Percentiles rank a stretch among this genome's conserved stretches.
Conservation (phyloP, 2,888 invertebrate species). For the Pristionchus mayeri region DNA sequence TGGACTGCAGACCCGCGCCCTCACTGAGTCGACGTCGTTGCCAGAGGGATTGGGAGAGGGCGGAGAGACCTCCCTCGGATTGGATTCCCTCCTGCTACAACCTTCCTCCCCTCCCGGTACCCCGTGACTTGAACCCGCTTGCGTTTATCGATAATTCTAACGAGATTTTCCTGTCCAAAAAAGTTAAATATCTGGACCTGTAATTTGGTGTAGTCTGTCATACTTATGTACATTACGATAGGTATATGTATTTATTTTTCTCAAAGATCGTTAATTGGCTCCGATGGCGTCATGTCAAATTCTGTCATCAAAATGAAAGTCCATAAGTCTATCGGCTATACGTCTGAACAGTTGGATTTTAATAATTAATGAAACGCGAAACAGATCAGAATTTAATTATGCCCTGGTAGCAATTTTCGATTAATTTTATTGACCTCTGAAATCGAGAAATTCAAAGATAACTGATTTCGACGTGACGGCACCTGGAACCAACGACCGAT, state of each 20-base stretch:
- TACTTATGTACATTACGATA: no score
- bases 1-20: constrained; percentile 60
- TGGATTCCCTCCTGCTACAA: background rate
- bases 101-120: constrained; percentile 13
- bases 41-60: constrained; percentile 51
- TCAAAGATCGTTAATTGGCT: no score
- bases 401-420: no score
- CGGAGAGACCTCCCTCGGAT: constrained; percentile 10
- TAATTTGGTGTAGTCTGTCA: constrained; percentile 56
- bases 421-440: no score
- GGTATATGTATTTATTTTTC: no score
- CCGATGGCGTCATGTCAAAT: no score
- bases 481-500: no score
- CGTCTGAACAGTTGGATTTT: no score
- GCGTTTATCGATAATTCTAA: background rate
- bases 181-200: background rate
- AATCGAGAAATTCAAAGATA: no score
- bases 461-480: no score
- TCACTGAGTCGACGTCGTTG: constrained; percentile 63
- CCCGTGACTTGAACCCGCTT: background rate
- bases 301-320: no score
- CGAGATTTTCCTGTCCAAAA: background rate
- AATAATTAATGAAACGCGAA: constrained; percentile 51
- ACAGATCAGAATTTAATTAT: constrained; percentile 38
- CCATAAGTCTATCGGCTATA: no score